phyloP scores from a whole-genome alignment of 2,797 vertebrate genomes.

The Argya squamiceps region DNA sequence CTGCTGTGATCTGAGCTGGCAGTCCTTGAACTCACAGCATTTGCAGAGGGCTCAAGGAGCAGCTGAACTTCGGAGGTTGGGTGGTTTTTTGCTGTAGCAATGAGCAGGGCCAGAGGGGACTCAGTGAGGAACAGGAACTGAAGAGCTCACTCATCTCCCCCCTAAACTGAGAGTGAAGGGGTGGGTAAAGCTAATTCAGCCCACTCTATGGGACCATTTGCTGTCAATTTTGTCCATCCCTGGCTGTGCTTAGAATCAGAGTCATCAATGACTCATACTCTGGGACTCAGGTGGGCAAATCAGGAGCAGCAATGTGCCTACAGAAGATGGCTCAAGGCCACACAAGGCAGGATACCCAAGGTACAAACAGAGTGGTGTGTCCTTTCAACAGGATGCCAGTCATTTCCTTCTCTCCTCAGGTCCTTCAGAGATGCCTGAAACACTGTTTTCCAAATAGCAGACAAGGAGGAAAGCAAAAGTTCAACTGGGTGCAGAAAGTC shows the following conservation, averaged over 20 bases:
- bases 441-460: neutral
- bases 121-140: neutral
- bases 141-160: neutral
- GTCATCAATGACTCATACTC: neutral
- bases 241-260: neutral
- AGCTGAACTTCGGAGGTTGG: neutral
- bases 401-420: neutral
- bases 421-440: neutral
- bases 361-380: neutral
- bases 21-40: slow-evolving; percentile 33
- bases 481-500: neutral
- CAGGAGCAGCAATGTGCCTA: neutral
- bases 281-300: neutral
- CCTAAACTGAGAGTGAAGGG: neutral
- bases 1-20: neutral
- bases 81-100: neutral
- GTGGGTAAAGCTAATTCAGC: neutral
- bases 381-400: neutral
- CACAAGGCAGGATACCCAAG: neutral
- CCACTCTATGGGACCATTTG: neutral
- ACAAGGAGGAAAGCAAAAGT: neutral
- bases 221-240: neutral
- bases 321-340: neutral
- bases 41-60: slow-evolving; percentile 15
- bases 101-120: neutral